Evolutionary conservation across 2,888 invertebrate genomes (phyloP), one percentile per base, ranked within the genome.

Genomic region (Megalurothrips usitatus): DNA sequence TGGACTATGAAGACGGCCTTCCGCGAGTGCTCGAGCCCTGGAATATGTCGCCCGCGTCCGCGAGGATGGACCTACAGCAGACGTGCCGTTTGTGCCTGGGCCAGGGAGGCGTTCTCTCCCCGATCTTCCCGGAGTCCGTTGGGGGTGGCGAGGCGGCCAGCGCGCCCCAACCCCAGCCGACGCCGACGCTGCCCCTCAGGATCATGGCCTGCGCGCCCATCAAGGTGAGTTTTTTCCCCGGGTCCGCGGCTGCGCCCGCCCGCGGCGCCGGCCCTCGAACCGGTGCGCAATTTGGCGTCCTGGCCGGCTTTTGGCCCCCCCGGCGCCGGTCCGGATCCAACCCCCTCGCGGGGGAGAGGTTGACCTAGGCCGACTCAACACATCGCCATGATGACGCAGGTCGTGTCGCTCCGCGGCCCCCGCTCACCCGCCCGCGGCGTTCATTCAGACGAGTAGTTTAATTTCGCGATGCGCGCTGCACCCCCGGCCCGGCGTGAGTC

Each of bases 31-130:
- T 26, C 4, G 23, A 26, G 68, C 68, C n/a, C 26, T 23, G 23
- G 26, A 75, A 12, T 12, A 75, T 75, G 68, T 75, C 68, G 68
- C 9, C 26, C 10, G 68, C 26, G 26, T 26, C 68, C 9, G 1
- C 23, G 23, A 75, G 26, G 68, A 75, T 81, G 14, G 82, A 84
- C 83, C 82, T 84, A 79, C 82, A 84, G 79, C 83, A 84, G 81
- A 89, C 92, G 81, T 93, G 93, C 87, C 90, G 93, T 52, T 87
- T 93, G 83, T 93, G 93, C 86, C 88, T 93, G 85, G 89, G 89
- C 84, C 90, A 90, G 85, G 91, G 91, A 85, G 89, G 91, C 81
- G 89, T 91, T 83, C 89, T 91, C 87, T 88, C 90, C 83, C 91
- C 92, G 81, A 91, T 92, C 85, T 92, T 91, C 86, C 19, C 49